A percentile compares a stretch with the other conserved stretches of the same genome.
These are phyloP conservation scores for Paradisaea rubra DNA, from an alignment of 2,113 vertebrate genomes.

Conservation along the genomic window DNA sequence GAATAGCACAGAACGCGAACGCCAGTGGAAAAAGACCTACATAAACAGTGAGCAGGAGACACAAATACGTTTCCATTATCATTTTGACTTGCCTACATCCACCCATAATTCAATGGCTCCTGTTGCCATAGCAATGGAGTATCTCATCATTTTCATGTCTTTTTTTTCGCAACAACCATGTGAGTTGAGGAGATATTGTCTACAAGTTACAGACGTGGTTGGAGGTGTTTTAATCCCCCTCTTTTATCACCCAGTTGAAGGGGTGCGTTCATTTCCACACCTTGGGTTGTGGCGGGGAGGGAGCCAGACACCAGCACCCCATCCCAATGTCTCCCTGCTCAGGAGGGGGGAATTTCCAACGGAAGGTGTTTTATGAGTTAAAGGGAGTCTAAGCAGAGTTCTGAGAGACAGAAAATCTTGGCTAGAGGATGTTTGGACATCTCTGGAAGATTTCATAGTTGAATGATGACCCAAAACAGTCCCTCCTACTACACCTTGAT, in stretches of 20 bases:
- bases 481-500: not conserved
- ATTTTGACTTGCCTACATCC: not conserved
- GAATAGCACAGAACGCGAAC: rapidly evolving
- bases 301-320: not conserved
- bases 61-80: not conserved
- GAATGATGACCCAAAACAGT: not conserved
- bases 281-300: not conserved
- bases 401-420: not conserved
- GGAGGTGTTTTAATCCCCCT: not conserved
- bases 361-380: not conserved
- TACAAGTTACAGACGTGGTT: rapidly evolving
- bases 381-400: not conserved
- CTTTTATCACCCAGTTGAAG: not conserved
- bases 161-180: rapidly evolving
- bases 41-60: not conserved
- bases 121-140: slow-evolving; percentile 6
- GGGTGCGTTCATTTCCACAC: not conserved
- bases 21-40: not conserved
- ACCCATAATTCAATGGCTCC: not conserved
- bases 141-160: not conserved
- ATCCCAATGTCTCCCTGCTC: not conserved
- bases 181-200: not conserved
- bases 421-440: not conserved
- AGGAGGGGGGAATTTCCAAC: not conserved
- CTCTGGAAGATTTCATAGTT: not conserved